phyloP scores from a whole-genome alignment of 2,797 vertebrate genomes.

The Enteromius unitaeniatus region DNA sequence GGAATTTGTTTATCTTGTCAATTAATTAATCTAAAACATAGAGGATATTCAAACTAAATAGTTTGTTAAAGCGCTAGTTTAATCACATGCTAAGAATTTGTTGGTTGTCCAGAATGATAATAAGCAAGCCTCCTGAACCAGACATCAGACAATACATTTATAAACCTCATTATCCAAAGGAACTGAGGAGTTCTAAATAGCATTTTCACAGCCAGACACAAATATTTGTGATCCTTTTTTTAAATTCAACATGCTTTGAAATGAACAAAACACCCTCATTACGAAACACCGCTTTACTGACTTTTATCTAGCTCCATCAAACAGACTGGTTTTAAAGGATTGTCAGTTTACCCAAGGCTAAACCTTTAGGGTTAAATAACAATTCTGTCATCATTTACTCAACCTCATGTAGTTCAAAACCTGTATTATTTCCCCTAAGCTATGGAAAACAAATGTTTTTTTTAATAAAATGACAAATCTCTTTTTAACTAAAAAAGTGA shows the following conservation, averaged over 20 bases:
- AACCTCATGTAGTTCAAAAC: constrained; percentile 1
- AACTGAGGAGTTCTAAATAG: constrained; percentile 4
- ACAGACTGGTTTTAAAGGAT: not conserved
- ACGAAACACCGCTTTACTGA: not conserved
- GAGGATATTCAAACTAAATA: not conserved
- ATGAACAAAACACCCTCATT: constrained; percentile 17
- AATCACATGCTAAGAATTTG: not conserved
- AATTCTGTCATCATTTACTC: not conserved
- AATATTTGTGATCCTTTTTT: not conserved
- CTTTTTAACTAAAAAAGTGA: not conserved
- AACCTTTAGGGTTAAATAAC: not conserved
- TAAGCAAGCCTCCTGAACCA: not conserved
- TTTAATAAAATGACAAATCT: not conserved
- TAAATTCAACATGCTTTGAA: constrained; percentile 1
- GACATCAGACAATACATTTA: constrained; percentile 16
- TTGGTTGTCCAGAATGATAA: not conserved
- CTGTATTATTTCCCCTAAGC: not conserved
- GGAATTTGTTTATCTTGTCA: not conserved
- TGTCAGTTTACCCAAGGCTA: not conserved
- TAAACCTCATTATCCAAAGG: not conserved
- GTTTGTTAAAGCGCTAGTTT: not conserved
- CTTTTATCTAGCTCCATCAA: not conserved
- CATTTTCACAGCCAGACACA: constrained; percentile 47
- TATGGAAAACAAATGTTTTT: not conserved
- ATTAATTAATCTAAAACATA: not conserved